phyloP scores from a whole-genome alignment of 2,113 vertebrate species.

The Laticauda colubrina region DNA sequence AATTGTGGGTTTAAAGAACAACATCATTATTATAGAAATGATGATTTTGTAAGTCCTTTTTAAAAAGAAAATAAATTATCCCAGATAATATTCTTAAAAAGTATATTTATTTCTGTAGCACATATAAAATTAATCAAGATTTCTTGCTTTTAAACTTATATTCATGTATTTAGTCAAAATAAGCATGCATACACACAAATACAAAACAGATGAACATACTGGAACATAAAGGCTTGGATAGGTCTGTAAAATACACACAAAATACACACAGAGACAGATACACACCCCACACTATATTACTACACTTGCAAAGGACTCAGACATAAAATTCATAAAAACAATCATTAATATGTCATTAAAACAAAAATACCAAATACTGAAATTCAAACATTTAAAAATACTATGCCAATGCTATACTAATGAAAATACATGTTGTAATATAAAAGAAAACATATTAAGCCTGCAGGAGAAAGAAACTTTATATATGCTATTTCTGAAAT shows the following conservation, averaged over 20 bases:
- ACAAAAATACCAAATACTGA: not conserved
- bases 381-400: not conserved
- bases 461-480: not conserved
- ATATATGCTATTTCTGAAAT: slow-evolving; percentile 1
- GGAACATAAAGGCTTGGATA: not conserved
- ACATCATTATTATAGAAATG: not conserved
- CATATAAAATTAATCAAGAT: not conserved
- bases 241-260: not conserved
- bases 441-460: not conserved
- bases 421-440: not conserved
- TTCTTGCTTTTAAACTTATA: not conserved
- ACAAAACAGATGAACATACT: not conserved
- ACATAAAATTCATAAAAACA: not conserved
- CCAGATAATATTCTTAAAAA: not conserved
- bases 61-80: not conserved
- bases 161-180: not conserved
- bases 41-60: not conserved
- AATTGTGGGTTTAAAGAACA: not conserved
- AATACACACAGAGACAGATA: not conserved
- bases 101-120: not conserved
- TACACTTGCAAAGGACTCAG: not conserved
- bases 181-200: not conserved
- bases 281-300: not conserved
- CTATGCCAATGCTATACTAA: not conserved
- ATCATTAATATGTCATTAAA: not conserved